These are phyloP conservation scores for Jacana jacana DNA, from an alignment of 2,113 vertebrate genomes.

Conservation along the genomic window DNA sequence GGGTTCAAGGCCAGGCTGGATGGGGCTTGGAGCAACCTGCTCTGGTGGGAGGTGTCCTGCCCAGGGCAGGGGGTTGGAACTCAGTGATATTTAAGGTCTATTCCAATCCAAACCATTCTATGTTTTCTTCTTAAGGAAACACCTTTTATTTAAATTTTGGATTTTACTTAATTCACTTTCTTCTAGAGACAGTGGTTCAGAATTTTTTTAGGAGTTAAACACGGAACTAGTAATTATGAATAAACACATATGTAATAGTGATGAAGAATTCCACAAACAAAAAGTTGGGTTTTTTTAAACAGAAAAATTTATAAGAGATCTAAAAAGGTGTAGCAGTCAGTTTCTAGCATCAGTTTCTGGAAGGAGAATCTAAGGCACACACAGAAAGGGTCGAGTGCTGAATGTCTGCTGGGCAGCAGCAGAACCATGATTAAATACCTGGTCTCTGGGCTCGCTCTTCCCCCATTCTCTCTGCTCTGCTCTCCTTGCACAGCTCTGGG, in stretches of 20 bases:
- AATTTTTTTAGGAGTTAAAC: not conserved
- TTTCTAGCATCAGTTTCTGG: not conserved
- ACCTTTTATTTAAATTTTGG: not conserved
- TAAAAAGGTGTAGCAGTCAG: accelerated
- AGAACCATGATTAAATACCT: not conserved
- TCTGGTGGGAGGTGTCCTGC: too few relatives aligned
- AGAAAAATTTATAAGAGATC: not conserved
- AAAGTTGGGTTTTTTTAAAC: not conserved
- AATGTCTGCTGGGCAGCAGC: not conserved
- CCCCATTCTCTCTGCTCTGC: not conserved
- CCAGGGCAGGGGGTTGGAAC: too few relatives aligned
- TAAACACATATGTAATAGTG: not conserved
- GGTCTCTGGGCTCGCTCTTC: not conserved
- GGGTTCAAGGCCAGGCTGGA: too few relatives aligned
- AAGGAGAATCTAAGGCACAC: not conserved
- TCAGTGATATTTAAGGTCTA: too few relatives aligned
- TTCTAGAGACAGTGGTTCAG: not conserved
- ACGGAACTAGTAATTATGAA: not conserved
- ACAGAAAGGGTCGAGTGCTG: not conserved
- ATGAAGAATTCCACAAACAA: not conserved
- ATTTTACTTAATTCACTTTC: not conserved
- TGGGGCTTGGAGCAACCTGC: too few relatives aligned
- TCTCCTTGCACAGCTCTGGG: not conserved
- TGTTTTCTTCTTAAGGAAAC: not conserved
- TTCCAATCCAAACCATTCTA: too few relatives aligned